phyloP scores from a whole-genome alignment of 2,113 vertebrate species.

The Anoplopoma fimbria region DNA sequence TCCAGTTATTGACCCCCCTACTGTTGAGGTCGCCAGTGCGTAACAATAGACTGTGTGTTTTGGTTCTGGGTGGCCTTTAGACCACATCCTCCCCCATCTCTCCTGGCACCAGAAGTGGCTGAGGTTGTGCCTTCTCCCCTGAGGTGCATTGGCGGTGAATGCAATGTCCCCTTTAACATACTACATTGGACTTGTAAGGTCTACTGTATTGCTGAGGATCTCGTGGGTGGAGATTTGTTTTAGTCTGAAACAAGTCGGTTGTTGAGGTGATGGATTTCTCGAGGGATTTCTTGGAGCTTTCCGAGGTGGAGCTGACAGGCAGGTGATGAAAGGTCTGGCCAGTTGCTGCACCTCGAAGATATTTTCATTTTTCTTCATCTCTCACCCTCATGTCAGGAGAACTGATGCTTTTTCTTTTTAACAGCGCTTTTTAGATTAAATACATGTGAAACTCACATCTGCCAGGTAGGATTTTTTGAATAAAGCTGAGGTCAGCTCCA shows the following conservation, averaged over 20 bases:
- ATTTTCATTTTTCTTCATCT: slow-evolving; percentile 64
- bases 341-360: slow-evolving; percentile 50
- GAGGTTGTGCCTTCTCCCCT: slow-evolving; percentile 19
- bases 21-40: slow-evolving; percentile 16
- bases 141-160: background rate
- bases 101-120: slow-evolving; percentile 36
- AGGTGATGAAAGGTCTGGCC: slow-evolving; percentile 65
- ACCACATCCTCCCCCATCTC: slow-evolving; percentile 34
- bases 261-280: slow-evolving; percentile 60
- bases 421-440: slow-evolving; percentile 37
- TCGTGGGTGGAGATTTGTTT: slow-evolving; percentile 44
- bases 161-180: slow-evolving; percentile 17
- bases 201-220: slow-evolving; percentile 29
- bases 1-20: slow-evolving; percentile 6
- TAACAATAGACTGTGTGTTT: slow-evolving; percentile 17
- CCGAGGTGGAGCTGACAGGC: slow-evolving; percentile 46
- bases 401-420: slow-evolving; percentile 31
- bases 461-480: slow-evolving; percentile 55
- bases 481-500: slow-evolving; percentile 68
- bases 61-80: slow-evolving; percentile 58
- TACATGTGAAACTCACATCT: slow-evolving; percentile 55
- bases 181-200: slow-evolving; percentile 10
- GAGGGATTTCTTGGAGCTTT: slow-evolving; percentile 32
- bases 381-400: slow-evolving; percentile 33
- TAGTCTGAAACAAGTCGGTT: slow-evolving; percentile 42